Conservation (phyloP, 2,113 vertebrate species). For the Ctenodactylus gundi region DNA sequence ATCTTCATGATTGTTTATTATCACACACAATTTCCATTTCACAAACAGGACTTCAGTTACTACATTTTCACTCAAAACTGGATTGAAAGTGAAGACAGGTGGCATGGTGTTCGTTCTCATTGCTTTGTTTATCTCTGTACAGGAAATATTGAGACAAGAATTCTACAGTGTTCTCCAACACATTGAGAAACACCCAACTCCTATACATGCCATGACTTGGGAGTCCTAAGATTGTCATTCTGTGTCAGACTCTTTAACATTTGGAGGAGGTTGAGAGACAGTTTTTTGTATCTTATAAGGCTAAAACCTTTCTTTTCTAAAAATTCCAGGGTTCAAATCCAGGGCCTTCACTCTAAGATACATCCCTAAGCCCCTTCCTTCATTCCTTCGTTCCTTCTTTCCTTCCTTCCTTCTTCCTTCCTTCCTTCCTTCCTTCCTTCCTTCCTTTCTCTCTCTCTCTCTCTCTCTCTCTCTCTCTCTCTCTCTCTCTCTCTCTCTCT, state of each 20-base stretch:
- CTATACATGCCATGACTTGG: neutral
- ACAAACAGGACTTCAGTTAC: conserved; percentile 7
- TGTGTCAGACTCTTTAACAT: neutral
- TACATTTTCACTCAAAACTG: neutral
- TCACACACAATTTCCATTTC: neutral
- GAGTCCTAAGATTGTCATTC: neutral
- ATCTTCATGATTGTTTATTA: neutral
- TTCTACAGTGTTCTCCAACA: neutral
- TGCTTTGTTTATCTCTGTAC: neutral
- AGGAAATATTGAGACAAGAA: neutral
- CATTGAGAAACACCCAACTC: neutral
- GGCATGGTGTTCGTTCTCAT: neutral
- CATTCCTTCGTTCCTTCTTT: too few species aligned
- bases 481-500: too few species aligned
- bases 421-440: too few species aligned
- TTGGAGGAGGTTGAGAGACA: neutral
- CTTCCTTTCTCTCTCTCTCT: too few species aligned
- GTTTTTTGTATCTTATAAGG: neutral
- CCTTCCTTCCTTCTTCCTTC: too few species aligned
- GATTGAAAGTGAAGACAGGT: neutral
- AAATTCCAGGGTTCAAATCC: too few species aligned
- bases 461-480: too few species aligned
- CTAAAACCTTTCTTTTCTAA: too few species aligned
- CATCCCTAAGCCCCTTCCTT: too few species aligned
- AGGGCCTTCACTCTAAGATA: too few species aligned